Conservation (phyloP, 2,113 vertebrate species). For the Thermophis baileyi region DNA sequence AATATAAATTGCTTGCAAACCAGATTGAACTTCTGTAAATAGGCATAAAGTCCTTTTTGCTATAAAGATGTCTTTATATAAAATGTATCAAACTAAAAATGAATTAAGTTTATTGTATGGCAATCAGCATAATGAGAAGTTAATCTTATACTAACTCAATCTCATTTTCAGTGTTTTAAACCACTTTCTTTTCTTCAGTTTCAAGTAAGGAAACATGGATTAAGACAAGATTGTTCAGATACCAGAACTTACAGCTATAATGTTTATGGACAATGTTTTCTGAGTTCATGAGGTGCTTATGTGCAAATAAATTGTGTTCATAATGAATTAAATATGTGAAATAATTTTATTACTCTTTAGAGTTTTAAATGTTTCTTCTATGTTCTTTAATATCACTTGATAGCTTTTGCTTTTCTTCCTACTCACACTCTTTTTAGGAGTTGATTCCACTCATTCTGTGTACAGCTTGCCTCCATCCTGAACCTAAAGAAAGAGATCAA, state of each 20-base stretch:
- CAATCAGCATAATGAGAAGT: background rate
- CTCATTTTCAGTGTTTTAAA: conserved; percentile 20
- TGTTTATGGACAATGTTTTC: conserved; percentile 16
- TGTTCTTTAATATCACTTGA: conserved; percentile 57
- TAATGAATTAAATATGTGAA: conserved; percentile 20
- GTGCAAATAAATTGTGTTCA: conserved; percentile 21
- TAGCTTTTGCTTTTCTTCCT: conserved; percentile 48
- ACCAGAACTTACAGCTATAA: conserved; percentile 6
- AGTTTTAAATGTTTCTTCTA: conserved; percentile 31
- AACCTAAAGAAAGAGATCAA: conserved; percentile 96
- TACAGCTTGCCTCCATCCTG: conserved; percentile 95
- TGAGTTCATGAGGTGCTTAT: conserved; percentile 30
- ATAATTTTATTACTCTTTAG: conserved; percentile 34
- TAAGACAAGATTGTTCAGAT: conserved; percentile 18
- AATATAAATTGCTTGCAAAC: background rate
- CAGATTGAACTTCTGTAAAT: background rate
- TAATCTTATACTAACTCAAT: background rate
- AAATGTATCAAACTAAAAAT: background rate
- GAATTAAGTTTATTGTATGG: background rate
- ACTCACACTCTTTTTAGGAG: conserved; percentile 74
- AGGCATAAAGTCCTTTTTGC: background rate
- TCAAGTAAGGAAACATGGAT: background rate
- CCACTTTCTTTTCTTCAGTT: conserved; percentile 25
- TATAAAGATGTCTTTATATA: background rate
- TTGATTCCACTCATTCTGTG: conserved; percentile 96